Conservation (phyloP, 2,797 vertebrate species). For the Lithobates sylvaticus region DNA sequence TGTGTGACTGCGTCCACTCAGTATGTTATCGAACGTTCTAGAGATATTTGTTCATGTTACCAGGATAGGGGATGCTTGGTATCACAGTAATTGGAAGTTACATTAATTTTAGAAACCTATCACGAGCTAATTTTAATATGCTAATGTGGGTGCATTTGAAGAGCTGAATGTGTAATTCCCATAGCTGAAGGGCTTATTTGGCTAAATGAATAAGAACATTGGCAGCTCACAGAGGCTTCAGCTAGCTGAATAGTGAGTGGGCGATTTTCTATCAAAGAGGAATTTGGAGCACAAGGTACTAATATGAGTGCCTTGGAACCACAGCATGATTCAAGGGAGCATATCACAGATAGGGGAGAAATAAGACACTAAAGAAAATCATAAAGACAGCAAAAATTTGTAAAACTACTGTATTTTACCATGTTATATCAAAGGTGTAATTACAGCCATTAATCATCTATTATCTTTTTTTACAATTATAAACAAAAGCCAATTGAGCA, state of each 20-base stretch:
- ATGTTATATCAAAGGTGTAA: neutral
- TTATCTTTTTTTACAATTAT: neutral
- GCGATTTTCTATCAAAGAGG: constrained; percentile 49
- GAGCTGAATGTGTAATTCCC: constrained; percentile 15
- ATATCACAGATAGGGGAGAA: neutral
- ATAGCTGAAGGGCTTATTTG: constrained; percentile 35
- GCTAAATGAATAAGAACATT: constrained; percentile 38
- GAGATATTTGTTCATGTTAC: neutral
- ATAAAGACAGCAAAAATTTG: neutral
- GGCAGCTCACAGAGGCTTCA: constrained; percentile 32
- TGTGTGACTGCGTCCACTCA: neutral
- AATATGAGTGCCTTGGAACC: neutral
- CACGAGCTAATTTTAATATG: constrained; percentile 6
- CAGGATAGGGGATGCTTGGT: neutral
- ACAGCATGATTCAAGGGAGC: constrained; percentile 6
- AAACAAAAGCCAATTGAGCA: neutral
- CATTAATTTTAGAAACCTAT: constrained; percentile 19
- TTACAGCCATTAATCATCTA: neutral
- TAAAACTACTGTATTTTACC: neutral
- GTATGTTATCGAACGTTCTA: neutral
- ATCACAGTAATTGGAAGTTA: constrained; percentile 11
- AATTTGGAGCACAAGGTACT: constrained; percentile 33
- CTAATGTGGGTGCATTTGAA: constrained; percentile 26
- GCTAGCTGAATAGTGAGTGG: constrained; percentile 43
- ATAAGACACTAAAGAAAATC: neutral